Evolutionary conservation across 2,113 vertebrate genomes (phyloP).

Genomic region (Rynchops niger): DNA sequence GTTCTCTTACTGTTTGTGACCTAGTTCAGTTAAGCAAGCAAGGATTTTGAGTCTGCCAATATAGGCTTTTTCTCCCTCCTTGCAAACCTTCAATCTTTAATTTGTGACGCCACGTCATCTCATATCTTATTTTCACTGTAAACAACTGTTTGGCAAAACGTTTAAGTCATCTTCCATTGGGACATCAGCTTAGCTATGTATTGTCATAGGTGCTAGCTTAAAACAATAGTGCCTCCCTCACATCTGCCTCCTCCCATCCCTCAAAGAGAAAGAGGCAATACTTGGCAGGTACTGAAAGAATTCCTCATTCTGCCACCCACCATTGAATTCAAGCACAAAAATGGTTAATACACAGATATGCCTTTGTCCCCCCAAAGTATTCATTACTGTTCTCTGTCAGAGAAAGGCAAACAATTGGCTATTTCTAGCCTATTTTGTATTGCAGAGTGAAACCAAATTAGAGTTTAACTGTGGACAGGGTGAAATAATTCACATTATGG

Average conservation of each 20-base stretch:
- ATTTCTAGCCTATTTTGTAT: not conserved
- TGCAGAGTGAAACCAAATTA: not conserved
- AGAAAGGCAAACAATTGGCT: not conserved
- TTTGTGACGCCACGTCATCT: not conserved
- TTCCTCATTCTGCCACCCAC: not conserved
- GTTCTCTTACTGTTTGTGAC: constrained; percentile 11
- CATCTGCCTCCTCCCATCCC: not conserved
- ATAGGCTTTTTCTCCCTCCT: not conserved
- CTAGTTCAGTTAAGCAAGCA: constrained; percentile 6
- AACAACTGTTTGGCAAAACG: not conserved
- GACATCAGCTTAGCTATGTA: not conserved
- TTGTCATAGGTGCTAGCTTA: not conserved
- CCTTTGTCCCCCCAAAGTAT: not conserved
- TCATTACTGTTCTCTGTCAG: not conserved
- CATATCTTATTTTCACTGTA: not conserved
- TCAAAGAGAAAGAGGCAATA: not conserved
- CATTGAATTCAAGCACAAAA: not conserved
- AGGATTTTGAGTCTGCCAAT: not conserved
- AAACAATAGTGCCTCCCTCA: not conserved
- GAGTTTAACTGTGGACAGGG: not conserved
- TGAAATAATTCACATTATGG: not conserved
- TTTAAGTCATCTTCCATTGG: not conserved
- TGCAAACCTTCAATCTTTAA: not conserved
- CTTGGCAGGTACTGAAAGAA: not conserved
- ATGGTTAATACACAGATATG: not conserved